Percentiles rank a stretch among this genome's conserved stretches.
phyloP scores from a whole-genome alignment of 2,888 invertebrate species.

The Metellina segmentata region DNA sequence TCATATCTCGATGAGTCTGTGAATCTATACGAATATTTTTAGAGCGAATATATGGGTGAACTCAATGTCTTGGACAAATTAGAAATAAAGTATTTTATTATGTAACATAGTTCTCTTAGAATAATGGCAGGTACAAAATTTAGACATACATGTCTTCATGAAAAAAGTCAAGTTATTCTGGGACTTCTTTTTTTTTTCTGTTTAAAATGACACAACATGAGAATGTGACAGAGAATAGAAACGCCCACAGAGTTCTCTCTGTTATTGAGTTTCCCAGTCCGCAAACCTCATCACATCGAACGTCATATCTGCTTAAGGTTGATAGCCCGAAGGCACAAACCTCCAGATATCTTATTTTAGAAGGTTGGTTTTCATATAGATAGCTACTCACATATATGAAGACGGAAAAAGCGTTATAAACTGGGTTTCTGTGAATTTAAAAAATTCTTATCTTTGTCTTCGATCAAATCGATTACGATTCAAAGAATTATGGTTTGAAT shows the following conservation, averaged over 20 bases:
- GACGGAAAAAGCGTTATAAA: background rate
- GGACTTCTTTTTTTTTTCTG: no score
- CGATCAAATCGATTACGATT: no score
- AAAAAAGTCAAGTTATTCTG: background rate
- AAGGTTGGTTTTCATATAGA: background rate
- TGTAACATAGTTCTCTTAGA: background rate
- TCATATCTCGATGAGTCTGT: no score
- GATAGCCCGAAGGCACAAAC: background rate
- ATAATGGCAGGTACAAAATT: background rate
- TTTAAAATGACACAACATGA: background rate
- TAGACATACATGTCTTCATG: background rate
- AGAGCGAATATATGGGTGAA: no score
- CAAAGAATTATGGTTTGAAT: no score
- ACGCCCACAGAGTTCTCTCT: background rate
- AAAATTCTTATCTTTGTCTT: background rate
- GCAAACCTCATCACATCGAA: background rate
- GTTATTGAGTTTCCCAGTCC: background rate
- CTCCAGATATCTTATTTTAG: background rate
- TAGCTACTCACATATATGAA: background rate
- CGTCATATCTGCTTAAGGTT: background rate
- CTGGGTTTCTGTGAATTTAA: background rate
- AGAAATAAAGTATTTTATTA: no score
- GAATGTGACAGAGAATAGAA: background rate
- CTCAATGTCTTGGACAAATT: no score
- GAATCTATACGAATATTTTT: no score